Evolutionary conservation across 2,113 vertebrate species (phyloP).

Genomic region (Pseudopodoces humilis): DNA sequence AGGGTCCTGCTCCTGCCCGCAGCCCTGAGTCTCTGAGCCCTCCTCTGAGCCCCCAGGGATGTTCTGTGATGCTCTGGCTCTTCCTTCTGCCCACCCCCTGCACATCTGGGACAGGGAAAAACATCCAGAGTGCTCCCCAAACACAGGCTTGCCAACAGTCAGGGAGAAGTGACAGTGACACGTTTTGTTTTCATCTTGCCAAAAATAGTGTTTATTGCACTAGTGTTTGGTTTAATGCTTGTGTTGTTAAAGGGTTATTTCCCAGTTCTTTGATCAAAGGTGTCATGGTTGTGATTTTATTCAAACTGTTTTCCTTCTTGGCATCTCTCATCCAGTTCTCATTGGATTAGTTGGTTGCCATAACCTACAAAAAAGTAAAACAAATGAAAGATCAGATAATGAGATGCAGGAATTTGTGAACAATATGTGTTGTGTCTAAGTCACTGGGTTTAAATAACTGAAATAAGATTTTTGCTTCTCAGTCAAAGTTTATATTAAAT

Average conservation of each 20-base stretch:
- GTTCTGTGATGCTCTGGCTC: background rate
- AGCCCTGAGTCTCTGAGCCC: accelerated
- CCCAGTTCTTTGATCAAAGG: background rate
- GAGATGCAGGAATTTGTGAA: background rate
- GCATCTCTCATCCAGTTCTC: background rate
- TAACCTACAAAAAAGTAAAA: constrained; percentile 46
- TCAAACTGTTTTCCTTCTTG: background rate
- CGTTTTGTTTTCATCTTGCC: background rate
- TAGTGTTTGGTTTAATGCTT: background rate
- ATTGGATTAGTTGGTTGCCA: constrained; percentile 33
- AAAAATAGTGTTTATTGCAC: background rate
- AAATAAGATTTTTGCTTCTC: background rate
- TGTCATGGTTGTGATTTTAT: background rate
- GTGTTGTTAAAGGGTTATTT: background rate
- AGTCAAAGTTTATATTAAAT: background rate
- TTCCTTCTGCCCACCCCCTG: background rate
- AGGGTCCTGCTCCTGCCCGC: background rate
- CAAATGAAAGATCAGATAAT: background rate
- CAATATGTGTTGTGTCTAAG: background rate
- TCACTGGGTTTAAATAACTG: background rate
- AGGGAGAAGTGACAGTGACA: background rate
- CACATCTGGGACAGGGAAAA: background rate
- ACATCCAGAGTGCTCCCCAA: background rate
- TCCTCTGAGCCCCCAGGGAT: accelerated
- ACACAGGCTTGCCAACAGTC: background rate